Conservation (phyloP, 2,888 invertebrate genomes). For the Chromoteleia sp. region DNA sequence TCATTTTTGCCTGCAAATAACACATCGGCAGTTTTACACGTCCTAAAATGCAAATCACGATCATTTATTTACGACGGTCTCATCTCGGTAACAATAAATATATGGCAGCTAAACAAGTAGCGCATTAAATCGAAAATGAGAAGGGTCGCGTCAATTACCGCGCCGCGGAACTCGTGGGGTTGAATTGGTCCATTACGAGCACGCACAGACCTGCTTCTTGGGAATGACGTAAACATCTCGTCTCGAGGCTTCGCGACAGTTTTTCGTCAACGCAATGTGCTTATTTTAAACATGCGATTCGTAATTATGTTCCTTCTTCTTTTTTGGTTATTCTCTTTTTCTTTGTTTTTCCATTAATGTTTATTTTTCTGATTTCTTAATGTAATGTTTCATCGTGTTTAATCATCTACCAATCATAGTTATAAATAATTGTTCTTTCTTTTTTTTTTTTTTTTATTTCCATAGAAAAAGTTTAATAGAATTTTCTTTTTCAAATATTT, state of each 20-base stretch:
- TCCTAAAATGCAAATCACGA: slow-evolving; percentile 23
- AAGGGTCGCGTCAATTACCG: slow-evolving; percentile 40
- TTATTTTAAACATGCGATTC: too few relatives aligned
- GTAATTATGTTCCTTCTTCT: too few relatives aligned
- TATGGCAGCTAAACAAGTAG: slow-evolving; percentile 33
- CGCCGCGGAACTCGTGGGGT: background rate
- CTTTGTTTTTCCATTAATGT: too few relatives aligned
- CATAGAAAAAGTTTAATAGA: too few relatives aligned
- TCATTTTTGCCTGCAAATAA: background rate
- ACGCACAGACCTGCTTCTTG: slow-evolving; percentile 9
- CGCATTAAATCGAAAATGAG: slow-evolving; percentile 51
- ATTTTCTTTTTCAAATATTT: too few relatives aligned
- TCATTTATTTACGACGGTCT: slow-evolving; percentile 2
- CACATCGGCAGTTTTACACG: slow-evolving; percentile 1
- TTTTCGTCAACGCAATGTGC: background rate
- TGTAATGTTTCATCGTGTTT: too few relatives aligned
- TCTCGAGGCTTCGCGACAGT: background rate
- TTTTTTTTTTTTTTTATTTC: too few relatives aligned
- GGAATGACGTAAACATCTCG: background rate
- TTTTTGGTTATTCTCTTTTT: too few relatives aligned
- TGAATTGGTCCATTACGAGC: slow-evolving; percentile 48
- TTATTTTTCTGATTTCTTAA: too few relatives aligned
- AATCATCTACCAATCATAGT: too few relatives aligned
- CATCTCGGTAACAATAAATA: slow-evolving; percentile 32
- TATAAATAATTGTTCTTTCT: too few relatives aligned